A percentile compares a stretch with the other conserved stretches of the same genome.
Conservation (phyloP, 2,888 invertebrate genomes). For the Camptogramma bilineatum region DNA sequence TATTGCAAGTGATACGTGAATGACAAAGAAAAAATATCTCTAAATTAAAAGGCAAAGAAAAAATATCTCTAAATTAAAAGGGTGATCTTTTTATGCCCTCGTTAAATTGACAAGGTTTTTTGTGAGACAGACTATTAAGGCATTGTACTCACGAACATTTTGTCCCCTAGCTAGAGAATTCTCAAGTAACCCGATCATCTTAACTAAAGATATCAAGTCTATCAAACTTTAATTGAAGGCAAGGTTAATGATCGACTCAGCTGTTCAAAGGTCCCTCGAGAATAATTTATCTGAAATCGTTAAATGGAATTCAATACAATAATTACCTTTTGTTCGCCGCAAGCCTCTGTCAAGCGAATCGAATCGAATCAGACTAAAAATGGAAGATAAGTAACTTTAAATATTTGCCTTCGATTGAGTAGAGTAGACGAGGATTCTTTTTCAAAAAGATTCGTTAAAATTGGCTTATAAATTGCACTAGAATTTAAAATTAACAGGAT, state of each 20-base stretch:
- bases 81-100: too few relatives aligned
- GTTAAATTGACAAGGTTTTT: too few relatives aligned
- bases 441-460: not conserved
- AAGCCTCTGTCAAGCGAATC: constrained; percentile 9
- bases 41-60: too few relatives aligned
- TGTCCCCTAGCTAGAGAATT: too few relatives aligned
- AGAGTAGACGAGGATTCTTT: not conserved
- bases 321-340: not conserved
- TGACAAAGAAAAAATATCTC: too few relatives aligned
- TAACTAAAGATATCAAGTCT: not conserved
- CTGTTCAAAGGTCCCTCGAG: constrained; percentile 5
- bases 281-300: constrained; percentile 7
- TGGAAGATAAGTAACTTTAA: not conserved
- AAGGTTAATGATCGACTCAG: not conserved
- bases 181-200: too few relatives aligned
- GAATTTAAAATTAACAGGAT: too few relatives aligned
- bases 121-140: too few relatives aligned
- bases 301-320: constrained; percentile 18
- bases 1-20: too few relatives aligned
- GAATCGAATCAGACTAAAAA: constrained; percentile 1
- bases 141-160: too few relatives aligned
- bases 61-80: too few relatives aligned
- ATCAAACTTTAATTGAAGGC: not conserved
- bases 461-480: too few relatives aligned
- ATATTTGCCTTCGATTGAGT: not conserved